A percentile compares a stretch with the other conserved stretches of the same genome.
phyloP scores from a whole-genome alignment of 2,797 vertebrate genomes.

The Streptopelia turtur region DNA sequence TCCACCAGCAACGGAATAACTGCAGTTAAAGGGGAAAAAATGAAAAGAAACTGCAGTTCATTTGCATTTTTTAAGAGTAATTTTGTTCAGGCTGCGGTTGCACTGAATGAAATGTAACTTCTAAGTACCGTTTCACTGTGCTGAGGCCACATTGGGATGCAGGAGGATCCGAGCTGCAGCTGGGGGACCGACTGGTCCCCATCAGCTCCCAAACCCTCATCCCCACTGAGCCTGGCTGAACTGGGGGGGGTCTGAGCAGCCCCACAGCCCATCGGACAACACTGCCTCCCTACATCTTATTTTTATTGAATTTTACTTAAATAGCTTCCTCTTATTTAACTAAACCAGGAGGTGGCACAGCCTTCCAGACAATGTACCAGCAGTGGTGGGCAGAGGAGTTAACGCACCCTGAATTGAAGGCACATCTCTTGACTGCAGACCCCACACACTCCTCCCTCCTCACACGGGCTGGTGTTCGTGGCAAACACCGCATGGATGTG shows the following conservation, averaged over 20 bases:
- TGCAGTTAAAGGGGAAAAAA: not conserved
- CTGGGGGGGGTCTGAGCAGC: fast-evolving
- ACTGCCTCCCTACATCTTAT: not conserved
- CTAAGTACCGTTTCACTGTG: not conserved
- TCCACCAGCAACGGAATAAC: conserved; percentile 14
- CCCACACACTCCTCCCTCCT: not conserved
- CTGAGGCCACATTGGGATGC: not conserved
- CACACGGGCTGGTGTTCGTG: not conserved
- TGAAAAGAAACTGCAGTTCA: conserved; percentile 23
- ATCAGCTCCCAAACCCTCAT: too few relatives aligned
- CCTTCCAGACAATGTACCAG: not conserved
- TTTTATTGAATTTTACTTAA: not conserved
- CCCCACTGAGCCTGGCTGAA: fast-evolving
- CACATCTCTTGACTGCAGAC: not conserved
- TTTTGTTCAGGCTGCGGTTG: conserved; percentile 1
- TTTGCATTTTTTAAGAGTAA: conserved; percentile 46
- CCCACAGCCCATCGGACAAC: fast-evolving
- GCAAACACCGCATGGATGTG: not conserved
- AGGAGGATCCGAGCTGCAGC: not conserved
- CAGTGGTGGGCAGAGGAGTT: not conserved
- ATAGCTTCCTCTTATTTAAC: not conserved
- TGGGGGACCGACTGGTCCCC: not conserved
- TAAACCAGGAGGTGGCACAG: not conserved
- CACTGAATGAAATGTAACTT: not conserved
- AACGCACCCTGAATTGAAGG: fast-evolving